phyloP scores from a whole-genome alignment of 1,140 invertebrate genomes.

The Odontomachus brunneus region DNA sequence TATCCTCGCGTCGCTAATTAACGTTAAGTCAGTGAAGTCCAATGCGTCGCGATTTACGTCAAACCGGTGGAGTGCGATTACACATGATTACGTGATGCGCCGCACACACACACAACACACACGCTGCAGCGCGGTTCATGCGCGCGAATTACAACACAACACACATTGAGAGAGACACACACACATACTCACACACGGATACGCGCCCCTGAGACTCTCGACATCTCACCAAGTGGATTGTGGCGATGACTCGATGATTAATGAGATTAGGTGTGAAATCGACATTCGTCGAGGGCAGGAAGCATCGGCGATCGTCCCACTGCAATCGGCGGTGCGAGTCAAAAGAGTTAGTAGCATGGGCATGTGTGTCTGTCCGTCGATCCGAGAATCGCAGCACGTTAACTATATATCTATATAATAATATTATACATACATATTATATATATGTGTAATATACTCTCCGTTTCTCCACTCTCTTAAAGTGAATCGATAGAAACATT shows the following conservation, averaged over 20 bases:
- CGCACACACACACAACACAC: background rate
- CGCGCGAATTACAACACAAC: slow-evolving; percentile 43
- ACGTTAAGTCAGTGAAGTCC: slow-evolving; percentile 16
- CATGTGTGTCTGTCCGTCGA: slow-evolving; percentile 80
- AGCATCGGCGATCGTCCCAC: slow-evolving; percentile 66
- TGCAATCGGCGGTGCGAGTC: slow-evolving; percentile 62
- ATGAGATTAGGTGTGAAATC: slow-evolving; percentile 73
- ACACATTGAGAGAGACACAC: slow-evolving; percentile 14
- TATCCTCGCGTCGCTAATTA: slow-evolving; percentile 4
- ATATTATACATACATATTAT: slow-evolving; percentile 14
- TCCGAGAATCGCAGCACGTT: slow-evolving; percentile 68
- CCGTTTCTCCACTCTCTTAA: no score
- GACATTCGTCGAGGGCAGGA: slow-evolving; percentile 68
- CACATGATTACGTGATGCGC: background rate
- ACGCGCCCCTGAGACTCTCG: slow-evolving; percentile 36
- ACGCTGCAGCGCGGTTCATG: background rate
- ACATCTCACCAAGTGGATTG: slow-evolving; percentile 61
- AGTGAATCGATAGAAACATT: no score
- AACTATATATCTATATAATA: slow-evolving; percentile 42
- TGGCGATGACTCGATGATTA: slow-evolving; percentile 66
- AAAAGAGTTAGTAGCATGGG: slow-evolving; percentile 81
- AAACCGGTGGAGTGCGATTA: background rate
- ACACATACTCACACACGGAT: slow-evolving; percentile 32
- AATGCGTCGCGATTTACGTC: background rate
- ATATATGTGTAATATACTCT: slow-evolving; percentile 24